Conservation (phyloP, 2,797 vertebrate species). For the Mustela erminea region DNA sequence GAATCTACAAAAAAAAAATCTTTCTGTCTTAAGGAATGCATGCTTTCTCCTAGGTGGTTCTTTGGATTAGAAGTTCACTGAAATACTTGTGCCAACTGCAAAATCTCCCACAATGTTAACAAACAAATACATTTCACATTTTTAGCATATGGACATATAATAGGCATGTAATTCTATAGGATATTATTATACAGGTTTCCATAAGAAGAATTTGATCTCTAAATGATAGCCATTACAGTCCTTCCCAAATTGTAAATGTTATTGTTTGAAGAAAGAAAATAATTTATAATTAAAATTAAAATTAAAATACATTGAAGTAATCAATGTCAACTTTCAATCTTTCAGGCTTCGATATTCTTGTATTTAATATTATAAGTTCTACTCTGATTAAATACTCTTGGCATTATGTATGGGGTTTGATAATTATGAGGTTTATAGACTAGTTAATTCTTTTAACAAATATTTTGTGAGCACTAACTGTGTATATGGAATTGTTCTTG, state of each 20-base stretch:
- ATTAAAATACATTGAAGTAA: slow-evolving; percentile 65
- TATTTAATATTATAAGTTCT: slow-evolving; percentile 43
- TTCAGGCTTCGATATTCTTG: slow-evolving; percentile 32
- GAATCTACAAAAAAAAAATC: background rate
- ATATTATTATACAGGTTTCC: slow-evolving; percentile 66
- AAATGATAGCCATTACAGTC: slow-evolving; percentile 53
- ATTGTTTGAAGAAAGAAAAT: slow-evolving; percentile 58
- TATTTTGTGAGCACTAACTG: background rate
- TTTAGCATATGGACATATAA: slow-evolving; percentile 21
- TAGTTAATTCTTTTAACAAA: background rate
- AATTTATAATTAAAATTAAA: background rate
- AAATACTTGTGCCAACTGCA: slow-evolving; percentile 19
- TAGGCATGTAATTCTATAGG: slow-evolving; percentile 37
- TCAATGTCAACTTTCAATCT: slow-evolving; percentile 61
- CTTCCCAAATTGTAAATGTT: slow-evolving; percentile 64
- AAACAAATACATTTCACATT: slow-evolving; percentile 66
- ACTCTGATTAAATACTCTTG: background rate
- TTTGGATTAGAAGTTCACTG: slow-evolving; percentile 69
- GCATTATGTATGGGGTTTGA: background rate
- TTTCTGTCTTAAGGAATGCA: background rate
- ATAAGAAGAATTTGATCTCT: slow-evolving; percentile 73
- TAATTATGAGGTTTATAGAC: background rate
- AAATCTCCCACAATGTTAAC: slow-evolving; percentile 66
- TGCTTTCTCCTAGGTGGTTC: background rate
- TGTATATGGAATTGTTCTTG: background rate